phyloP scores from a whole-genome alignment of 2,797 vertebrate species.

The Hapalemur alaotrensis region DNA sequence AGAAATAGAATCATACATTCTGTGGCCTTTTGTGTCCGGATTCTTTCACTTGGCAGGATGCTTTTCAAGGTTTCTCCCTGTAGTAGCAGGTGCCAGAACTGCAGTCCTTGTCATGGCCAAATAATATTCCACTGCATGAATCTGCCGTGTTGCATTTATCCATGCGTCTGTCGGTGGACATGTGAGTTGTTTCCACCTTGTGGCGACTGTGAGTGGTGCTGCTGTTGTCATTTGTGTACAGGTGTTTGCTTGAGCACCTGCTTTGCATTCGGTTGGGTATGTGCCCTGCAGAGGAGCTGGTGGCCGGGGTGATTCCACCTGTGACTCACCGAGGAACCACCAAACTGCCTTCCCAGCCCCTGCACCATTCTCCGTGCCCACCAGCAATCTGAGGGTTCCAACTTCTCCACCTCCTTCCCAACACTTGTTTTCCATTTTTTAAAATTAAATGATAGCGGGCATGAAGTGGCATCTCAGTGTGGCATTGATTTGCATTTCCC shows the following conservation, averaged over 20 bases:
- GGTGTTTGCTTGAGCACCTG: neutral
- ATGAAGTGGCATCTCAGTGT: neutral
- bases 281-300: neutral
- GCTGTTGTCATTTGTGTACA: neutral
- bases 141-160: rapidly evolving
- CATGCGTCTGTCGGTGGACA: neutral
- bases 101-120: neutral
- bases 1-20: neutral
- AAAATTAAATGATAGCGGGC: neutral
- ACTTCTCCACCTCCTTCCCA: no score
- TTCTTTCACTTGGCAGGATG: no score
- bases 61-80: neutral
- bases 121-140: rapidly evolving
- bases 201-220: neutral
- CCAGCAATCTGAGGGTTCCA: neutral
- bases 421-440: neutral
- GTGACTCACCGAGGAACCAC: neutral
- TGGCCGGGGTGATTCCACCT: neutral
- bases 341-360: neutral
- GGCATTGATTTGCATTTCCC: neutral
- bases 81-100: rapidly evolving
- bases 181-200: neutral
- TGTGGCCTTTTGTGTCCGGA: neutral
- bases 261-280: neutral
- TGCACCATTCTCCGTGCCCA: neutral